A percentile compares a stretch with the other conserved stretches of the same genome.
Evolutionary conservation across 2,888 invertebrate species (phyloP).

Genomic region (Apamea anceps): DNA sequence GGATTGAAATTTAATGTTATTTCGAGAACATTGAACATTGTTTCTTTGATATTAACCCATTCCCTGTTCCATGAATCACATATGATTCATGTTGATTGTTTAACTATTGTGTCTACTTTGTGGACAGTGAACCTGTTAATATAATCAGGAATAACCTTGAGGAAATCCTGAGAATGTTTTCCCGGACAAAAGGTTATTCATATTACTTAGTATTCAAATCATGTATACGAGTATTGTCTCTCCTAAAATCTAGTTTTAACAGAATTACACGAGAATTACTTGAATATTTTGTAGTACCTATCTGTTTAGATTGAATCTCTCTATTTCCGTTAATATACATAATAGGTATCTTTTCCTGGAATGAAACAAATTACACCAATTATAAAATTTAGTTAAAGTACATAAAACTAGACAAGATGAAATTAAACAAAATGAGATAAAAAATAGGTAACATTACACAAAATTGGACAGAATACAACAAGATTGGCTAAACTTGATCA

Average conservation of each 20-base stretch:
- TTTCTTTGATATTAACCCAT: no score
- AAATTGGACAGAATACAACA: no score
- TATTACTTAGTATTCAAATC: background rate
- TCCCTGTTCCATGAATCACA: no score
- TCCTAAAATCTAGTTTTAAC: background rate
- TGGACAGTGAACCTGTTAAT: no score
- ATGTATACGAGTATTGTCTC: background rate
- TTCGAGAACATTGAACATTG: background rate
- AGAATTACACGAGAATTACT: constrained; percentile 2
- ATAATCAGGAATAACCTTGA: background rate
- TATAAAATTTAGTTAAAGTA: no score
- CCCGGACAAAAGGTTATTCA: no score
- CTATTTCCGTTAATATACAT: background rate
- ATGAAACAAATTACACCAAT: background rate
- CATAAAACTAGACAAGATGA: no score
- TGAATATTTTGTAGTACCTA: background rate
- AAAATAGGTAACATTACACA: no score
- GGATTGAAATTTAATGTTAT: background rate
- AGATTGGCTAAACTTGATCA: no score
- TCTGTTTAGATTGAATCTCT: background rate
- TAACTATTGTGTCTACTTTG: no score
- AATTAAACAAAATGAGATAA: no score
- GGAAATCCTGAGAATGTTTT: background rate
- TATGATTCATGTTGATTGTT: no score
- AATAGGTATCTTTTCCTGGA: background rate